These are phyloP conservation scores for Acanthurus tractus DNA, from an alignment of 2,797 vertebrate genomes.

Conservation along the genomic window DNA sequence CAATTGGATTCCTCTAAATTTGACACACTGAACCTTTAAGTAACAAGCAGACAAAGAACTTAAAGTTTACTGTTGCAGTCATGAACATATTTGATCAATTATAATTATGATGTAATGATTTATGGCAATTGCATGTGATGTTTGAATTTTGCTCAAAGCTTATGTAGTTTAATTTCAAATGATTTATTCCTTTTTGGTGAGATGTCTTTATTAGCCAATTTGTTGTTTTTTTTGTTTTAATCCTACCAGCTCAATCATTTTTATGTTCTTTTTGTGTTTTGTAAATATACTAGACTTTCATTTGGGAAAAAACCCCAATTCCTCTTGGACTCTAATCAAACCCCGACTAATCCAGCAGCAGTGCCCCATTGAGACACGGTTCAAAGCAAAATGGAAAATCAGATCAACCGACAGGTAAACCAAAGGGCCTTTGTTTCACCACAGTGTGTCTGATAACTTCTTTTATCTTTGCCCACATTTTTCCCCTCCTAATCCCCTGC, in stretches of 20 bases:
- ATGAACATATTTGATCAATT: conserved; percentile 46
- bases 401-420: conserved; percentile 60
- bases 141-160: neutral
- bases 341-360: conserved; percentile 12
- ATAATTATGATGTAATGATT: neutral
- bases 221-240: neutral
- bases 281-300: conserved; percentile 2
- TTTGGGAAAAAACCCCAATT: neutral
- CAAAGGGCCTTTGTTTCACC: conserved; percentile 73
- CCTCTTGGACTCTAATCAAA: conserved; percentile 17
- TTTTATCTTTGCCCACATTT: conserved; percentile 78
- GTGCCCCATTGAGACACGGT: conserved; percentile 36
- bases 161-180: neutral
- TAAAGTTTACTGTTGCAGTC: conserved; percentile 34
- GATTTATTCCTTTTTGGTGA: neutral
- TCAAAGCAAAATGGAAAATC: conserved; percentile 67
- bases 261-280: neutral
- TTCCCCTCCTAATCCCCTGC: conserved; percentile 76
- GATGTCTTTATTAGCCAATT: neutral
- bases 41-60: conserved; percentile 36
- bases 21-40: neutral
- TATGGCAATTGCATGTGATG: neutral
- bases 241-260: neutral
- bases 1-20: too few species aligned
- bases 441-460: conserved; percentile 71